phyloP scores from a whole-genome alignment of 2,797 vertebrate genomes.

The Coranthus polyacanthus region DNA sequence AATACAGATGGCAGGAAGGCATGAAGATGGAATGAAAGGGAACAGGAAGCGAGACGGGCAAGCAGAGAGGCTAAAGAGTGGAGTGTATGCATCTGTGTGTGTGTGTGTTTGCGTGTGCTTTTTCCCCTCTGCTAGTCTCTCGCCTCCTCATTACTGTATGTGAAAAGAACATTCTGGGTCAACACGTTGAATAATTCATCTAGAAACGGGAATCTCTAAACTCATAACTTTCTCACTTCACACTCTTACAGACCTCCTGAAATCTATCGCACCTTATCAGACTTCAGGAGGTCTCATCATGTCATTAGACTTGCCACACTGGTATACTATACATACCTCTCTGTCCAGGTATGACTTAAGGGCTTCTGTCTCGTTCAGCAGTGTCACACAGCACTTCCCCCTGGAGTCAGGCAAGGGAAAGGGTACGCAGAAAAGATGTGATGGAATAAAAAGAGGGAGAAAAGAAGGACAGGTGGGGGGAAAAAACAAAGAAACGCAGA shows the following conservation, averaged over 20 bases:
- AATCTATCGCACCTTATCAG: conserved; percentile 51
- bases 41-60: conserved; percentile 46
- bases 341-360: conserved; percentile 97
- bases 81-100: conserved; percentile 14
- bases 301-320: not conserved
- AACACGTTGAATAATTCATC: conserved; percentile 86
- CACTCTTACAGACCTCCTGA: conserved; percentile 26
- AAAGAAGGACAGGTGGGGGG: not conserved
- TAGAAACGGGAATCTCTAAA: conserved; percentile 74
- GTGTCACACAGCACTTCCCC: conserved; percentile 98
- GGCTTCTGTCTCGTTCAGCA: conserved; percentile 98
- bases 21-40: conserved; percentile 43
- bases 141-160: conserved; percentile 83
- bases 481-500: not conserved
- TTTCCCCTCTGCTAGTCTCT: conserved; percentile 73
- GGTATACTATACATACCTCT: conserved; percentile 86
- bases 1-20: conserved; percentile 55
- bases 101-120: conserved; percentile 14
- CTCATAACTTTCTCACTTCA: conserved; percentile 49
- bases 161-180: conserved; percentile 85
- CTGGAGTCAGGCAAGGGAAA: conserved; percentile 75
- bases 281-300: conserved; percentile 4
- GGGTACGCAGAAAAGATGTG: not conserved
- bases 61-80: conserved; percentile 33
- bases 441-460: too few relatives aligned